Percentiles rank a stretch among this genome's conserved stretches.
Conservation (phyloP, 2,888 invertebrate genomes). For the Tetramorium bicarinatum region DNA sequence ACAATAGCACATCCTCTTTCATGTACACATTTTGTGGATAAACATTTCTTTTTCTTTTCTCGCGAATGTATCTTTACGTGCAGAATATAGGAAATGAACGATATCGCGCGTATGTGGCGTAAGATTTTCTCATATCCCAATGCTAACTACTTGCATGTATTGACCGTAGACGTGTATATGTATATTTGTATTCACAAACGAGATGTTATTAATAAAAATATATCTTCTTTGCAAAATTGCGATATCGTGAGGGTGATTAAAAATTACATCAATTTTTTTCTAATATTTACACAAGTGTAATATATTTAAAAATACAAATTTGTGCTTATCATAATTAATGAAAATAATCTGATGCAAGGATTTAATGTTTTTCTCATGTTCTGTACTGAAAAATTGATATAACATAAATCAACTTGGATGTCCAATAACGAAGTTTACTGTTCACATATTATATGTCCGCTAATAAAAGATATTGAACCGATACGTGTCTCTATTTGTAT, state of each 20-base stretch:
- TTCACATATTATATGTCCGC: neutral
- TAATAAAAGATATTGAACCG: constrained; percentile 19
- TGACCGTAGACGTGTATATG: neutral
- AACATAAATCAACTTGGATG: neutral
- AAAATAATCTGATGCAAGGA: neutral
- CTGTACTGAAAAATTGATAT: neutral
- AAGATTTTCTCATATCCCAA: neutral
- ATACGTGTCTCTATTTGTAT: neutral
- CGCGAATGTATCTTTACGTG: constrained; percentile 15
- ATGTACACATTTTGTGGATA: constrained; percentile 17
- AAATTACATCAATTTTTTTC: neutral
- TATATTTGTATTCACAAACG: neutral
- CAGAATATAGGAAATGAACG: constrained; percentile 1
- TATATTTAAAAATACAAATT: neutral
- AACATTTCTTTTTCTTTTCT: constrained; percentile 21
- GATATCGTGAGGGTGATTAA: neutral
- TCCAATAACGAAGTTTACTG: constrained; percentile 27
- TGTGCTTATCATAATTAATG: neutral
- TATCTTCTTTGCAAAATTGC: neutral
- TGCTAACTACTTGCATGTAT: neutral
- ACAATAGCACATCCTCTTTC: constrained; percentile 23
- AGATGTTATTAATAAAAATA: neutral
- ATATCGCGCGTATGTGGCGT: neutral
- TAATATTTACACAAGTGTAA: neutral
- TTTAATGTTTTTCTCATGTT: neutral